These are phyloP conservation scores for Aphyosemion australe DNA, from an alignment of 2,113 vertebrate genomes.

Conservation along the genomic window DNA sequence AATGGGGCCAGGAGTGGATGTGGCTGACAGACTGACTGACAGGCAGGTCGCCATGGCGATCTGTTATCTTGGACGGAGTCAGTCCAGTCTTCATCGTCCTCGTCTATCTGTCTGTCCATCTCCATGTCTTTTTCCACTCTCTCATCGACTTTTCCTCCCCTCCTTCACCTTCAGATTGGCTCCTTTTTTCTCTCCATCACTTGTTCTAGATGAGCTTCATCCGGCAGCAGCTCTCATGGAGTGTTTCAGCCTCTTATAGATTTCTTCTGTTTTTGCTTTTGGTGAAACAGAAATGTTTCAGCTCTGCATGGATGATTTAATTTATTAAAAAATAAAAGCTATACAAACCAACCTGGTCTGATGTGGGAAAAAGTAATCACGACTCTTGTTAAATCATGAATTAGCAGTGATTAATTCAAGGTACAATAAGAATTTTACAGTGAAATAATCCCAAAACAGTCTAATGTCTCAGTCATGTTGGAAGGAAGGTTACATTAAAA, in stretches of 20 bases:
- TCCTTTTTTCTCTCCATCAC: not conserved
- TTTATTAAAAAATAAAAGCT: too few species aligned
- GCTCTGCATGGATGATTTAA: too few species aligned
- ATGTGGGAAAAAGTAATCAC: too few species aligned
- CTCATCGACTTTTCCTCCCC: constrained; percentile 48
- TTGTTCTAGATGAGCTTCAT: not conserved
- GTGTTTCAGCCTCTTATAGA: not conserved
- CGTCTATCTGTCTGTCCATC: constrained; percentile 59
- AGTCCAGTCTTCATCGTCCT: constrained; percentile 41
- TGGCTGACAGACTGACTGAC: constrained; percentile 74
- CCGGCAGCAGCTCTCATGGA: not conserved
- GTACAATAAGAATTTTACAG: too few species aligned
- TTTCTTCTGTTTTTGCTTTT: too few species aligned
- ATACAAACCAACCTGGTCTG: too few species aligned
- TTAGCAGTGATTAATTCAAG: too few species aligned
- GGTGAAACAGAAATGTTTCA: too few species aligned
- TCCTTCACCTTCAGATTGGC: constrained; percentile 3
- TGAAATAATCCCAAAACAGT: too few species aligned
- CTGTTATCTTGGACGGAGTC: constrained; percentile 50
- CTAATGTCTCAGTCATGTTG: too few species aligned
- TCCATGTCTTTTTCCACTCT: constrained; percentile 51
- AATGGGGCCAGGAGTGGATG: constrained; percentile 64
- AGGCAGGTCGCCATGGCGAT: constrained; percentile 60
- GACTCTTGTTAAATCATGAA: too few species aligned
- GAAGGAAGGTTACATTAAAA: too few species aligned